Conservation (phyloP, 2,888 invertebrate species). For the Drosophila prolongata region DNA sequence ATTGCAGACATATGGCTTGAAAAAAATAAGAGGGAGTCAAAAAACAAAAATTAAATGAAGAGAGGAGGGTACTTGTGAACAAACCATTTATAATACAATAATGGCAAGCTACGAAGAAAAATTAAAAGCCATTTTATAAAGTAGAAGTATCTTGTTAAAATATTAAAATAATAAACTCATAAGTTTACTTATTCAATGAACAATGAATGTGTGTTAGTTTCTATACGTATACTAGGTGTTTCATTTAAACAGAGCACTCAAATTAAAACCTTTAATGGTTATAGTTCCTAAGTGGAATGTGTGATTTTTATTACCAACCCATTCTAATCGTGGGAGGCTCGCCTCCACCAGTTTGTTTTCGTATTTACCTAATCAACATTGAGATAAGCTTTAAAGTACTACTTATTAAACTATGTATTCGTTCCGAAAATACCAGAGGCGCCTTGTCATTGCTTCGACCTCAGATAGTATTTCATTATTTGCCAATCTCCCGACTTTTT, state of each 20-base stretch:
- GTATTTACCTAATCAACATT: slow-evolving; percentile 10
- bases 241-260: neutral
- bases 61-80: neutral
- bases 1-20: slow-evolving; percentile 1
- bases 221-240: too few relatives aligned
- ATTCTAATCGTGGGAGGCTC: slow-evolving; percentile 15
- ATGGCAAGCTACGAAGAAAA: neutral
- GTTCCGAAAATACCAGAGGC: slow-evolving; percentile 3
- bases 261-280: neutral
- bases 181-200: too few relatives aligned
- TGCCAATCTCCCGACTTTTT: slow-evolving; percentile 16
- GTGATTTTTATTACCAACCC: slow-evolving; percentile 20
- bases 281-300: neutral
- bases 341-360: slow-evolving; percentile 12
- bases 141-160: neutral
- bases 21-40: slow-evolving; percentile 4
- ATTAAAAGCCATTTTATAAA: neutral
- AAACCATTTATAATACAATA: neutral
- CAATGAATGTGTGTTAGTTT: too few relatives aligned
- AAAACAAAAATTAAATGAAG: neutral
- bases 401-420: slow-evolving; percentile 2
- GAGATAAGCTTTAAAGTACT: slow-evolving; percentile 2
- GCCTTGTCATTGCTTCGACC: slow-evolving; percentile 51
- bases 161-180: too few relatives aligned
- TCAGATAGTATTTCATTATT: slow-evolving; percentile 33